phyloP scores from a whole-genome alignment of 2,888 invertebrate genomes.

The Acleris literana region DNA sequence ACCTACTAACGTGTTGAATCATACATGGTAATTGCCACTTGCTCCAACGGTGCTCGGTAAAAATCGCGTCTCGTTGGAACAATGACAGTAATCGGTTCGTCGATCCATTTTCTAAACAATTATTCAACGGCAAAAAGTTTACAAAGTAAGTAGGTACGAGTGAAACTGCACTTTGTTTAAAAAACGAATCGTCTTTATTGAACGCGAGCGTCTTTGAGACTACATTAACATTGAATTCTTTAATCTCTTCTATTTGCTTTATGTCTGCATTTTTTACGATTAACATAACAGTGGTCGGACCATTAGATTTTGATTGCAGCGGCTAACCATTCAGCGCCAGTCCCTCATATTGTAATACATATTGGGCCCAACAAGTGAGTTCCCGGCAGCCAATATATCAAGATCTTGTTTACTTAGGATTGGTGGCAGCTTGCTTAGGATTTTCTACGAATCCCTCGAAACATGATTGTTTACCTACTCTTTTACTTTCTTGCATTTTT shows the following conservation, averaged over 20 bases:
- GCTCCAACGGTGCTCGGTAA: constrained; percentile 9
- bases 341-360: too few species aligned
- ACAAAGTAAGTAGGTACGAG: neutral
- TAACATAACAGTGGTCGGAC: constrained; percentile 29
- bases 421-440: constrained; percentile 31
- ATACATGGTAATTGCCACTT: neutral
- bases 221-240: too few species aligned
- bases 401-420: constrained; percentile 37
- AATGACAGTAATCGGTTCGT: constrained; percentile 37
- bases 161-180: neutral
- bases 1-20: neutral
- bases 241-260: neutral
- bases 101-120: constrained; percentile 40
- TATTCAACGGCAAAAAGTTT: constrained; percentile 36
- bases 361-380: too few species aligned
- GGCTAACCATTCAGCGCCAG: constrained; percentile 1
- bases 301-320: constrained; percentile 24
- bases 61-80: constrained; percentile 29
- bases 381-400: neutral
- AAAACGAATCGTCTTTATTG: neutral
- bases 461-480: constrained; percentile 14
- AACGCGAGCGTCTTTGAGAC: neutral
- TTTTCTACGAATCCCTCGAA: constrained; percentile 21
- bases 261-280: constrained; percentile 3
- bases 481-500: constrained; percentile 31